Base-by-base conservation (phyloP, 2,113 vertebrate species). In the Pollachius pollachius region DNA sequence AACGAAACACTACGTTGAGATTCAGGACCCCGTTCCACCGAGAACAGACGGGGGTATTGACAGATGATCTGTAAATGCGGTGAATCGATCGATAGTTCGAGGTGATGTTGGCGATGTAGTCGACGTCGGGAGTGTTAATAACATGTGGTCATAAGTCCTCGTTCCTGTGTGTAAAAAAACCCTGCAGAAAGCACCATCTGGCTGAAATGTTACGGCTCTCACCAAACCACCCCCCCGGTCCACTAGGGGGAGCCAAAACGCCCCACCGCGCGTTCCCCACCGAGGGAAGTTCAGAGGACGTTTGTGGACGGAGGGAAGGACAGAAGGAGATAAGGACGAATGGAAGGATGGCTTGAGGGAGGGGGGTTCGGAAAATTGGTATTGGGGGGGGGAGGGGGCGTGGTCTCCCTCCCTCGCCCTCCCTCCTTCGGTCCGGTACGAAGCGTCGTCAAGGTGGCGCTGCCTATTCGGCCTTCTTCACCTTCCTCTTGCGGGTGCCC, bases 381-480 rank as follows among this genome's bases (percentile, higher is more conserved):
- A 23, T 23, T 23, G 41, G 8, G 5, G 41, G 12, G 12, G 12
- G 9, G 41, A 15, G 30, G 52, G 48, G 52, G 41, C 8, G 63
- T 30, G 41, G 41, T 59, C 18, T 16, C 15, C 27, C 16, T 62
- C 41, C 37, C 65, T 27, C 41, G 15, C 65, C 21, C 41, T 58
- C 48, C 21, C 18, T 13, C 15, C 27, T 15, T 58, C 48, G 41
- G 59, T 48, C 41, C 11, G 12, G 37, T 48, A 48, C 2, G 8
- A 48, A 48, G 1, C 12, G 23, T 58, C 59, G 61, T 68, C 4
- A 30, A n/a, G 7, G 16, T 18, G n/a, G 9, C 0, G 17, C 15
- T 1, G 41, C 81, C 82, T 93, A 97, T 82, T 99, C 97, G 0
- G 94, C 96, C 84, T 99, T 99, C 91, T 99, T 99, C 52, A 92